These are phyloP conservation scores for Artemia franciscana DNA, from an alignment of 1,140 invertebrate genomes.

Conservation along the genomic window DNA sequence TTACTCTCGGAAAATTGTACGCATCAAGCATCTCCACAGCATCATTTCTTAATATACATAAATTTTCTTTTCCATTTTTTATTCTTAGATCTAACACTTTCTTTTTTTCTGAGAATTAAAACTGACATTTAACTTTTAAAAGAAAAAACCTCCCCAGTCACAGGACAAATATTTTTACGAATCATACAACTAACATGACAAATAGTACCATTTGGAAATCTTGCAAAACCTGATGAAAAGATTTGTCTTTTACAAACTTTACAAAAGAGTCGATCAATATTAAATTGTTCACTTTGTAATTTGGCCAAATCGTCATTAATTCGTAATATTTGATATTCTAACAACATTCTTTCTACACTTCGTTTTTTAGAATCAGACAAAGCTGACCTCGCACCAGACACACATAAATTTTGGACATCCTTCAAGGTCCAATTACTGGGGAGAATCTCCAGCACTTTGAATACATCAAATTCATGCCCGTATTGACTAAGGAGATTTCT, in stretches of 20 bases:
- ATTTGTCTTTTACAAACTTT: background rate
- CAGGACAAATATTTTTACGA: background rate
- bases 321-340: background rate
- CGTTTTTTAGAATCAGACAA: background rate
- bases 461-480: background rate
- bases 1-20: no score
- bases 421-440: background rate
- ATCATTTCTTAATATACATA: no score
- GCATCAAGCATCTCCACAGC: no score
- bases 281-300: background rate
- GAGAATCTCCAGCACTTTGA: background rate
- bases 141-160: background rate
- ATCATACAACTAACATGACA: background rate
- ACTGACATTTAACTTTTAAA: no score
- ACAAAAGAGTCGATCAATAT: background rate
- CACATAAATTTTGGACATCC: background rate
- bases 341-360: background rate
- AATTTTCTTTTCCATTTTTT: no score
- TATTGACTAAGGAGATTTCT: background rate
- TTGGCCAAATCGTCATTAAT: background rate
- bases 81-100: no score
- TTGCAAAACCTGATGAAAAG: background rate
- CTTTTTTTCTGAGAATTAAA: no score
- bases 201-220: background rate
- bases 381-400: background rate